A percentile compares a stretch with the other conserved stretches of the same genome.
Evolutionary conservation across 2,113 vertebrate genomes (phyloP).

Genomic region (Nyctereutes procyonoides): DNA sequence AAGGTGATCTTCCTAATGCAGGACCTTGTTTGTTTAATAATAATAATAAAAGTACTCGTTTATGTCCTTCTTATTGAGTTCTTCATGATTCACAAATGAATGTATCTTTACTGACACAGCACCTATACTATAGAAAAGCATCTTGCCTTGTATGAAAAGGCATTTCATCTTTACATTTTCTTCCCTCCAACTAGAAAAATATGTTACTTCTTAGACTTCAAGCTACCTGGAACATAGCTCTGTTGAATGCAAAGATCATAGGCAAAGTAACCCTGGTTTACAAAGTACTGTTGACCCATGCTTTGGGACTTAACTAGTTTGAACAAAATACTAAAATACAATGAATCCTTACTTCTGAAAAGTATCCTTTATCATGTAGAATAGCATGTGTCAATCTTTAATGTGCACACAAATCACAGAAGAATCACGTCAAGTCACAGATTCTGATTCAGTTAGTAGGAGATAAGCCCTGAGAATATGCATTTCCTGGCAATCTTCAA

Average conservation of each 20-base stretch:
- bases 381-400: background rate
- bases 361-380: background rate
- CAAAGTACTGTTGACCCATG: background rate
- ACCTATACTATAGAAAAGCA: background rate
- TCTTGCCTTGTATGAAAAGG: background rate
- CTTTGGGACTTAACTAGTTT: background rate
- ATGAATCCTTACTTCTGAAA: constrained; percentile 4
- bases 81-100: background rate
- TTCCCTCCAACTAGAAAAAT: constrained; percentile 3
- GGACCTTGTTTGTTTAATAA: background rate
- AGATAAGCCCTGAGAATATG: background rate
- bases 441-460: background rate
- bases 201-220: background rate
- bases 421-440: background rate
- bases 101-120: background rate
- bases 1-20: constrained; percentile 2
- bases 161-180: background rate
- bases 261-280: background rate
- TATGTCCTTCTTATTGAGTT: background rate
- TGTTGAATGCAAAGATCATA: background rate
- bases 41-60: background rate
- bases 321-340: constrained; percentile 33
- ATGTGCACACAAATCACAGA: background rate
- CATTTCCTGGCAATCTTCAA: background rate
- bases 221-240: background rate